Conservation (phyloP, 2,888 invertebrate species). For the Leptarthrus brevirostris region DNA sequence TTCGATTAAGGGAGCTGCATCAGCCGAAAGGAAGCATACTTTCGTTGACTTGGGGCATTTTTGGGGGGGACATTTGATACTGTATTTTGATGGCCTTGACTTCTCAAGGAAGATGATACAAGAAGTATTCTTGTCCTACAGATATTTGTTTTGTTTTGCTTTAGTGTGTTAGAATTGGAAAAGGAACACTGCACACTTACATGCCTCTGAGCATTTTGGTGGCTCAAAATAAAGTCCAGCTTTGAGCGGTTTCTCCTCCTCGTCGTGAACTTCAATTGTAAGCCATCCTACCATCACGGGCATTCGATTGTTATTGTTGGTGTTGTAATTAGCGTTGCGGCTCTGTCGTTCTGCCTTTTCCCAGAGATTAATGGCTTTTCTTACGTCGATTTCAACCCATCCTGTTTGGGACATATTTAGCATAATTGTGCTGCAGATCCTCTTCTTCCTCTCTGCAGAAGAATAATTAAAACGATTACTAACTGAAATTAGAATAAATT, state of each 20-base stretch:
- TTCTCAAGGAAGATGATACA: background rate
- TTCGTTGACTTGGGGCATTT: background rate
- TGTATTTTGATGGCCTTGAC: background rate
- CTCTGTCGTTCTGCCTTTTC: conserved; percentile 59
- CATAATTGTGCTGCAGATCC: conserved; percentile 66
- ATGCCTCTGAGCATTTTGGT: conserved; percentile 66
- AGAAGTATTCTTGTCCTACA: too few relatives aligned
- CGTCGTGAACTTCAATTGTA: conserved; percentile 65
- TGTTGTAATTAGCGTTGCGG: conserved; percentile 44
- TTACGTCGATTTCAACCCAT: conserved; percentile 66
- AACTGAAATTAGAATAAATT: conserved; percentile 5
- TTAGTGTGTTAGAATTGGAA: conserved; percentile 49
- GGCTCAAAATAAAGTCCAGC: conserved; percentile 65
- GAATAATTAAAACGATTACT: conserved; percentile 38
- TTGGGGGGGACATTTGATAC: background rate
- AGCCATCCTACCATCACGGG: conserved; percentile 63
- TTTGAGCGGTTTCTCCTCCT: conserved; percentile 64
- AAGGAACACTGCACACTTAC: conserved; percentile 67
- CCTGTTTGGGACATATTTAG: conserved; percentile 63
- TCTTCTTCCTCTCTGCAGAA: conserved; percentile 63
- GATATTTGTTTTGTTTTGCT: conserved; percentile 4
- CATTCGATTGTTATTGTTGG: conserved; percentile 55
- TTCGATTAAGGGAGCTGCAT: background rate
- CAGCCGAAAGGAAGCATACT: background rate
- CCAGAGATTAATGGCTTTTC: conserved; percentile 65